A percentile compares a stretch with the other conserved stretches of the same genome.
These are phyloP conservation scores for Euglossa dilemma DNA, from an alignment of 1,140 invertebrate species.

Conservation along the genomic window DNA sequence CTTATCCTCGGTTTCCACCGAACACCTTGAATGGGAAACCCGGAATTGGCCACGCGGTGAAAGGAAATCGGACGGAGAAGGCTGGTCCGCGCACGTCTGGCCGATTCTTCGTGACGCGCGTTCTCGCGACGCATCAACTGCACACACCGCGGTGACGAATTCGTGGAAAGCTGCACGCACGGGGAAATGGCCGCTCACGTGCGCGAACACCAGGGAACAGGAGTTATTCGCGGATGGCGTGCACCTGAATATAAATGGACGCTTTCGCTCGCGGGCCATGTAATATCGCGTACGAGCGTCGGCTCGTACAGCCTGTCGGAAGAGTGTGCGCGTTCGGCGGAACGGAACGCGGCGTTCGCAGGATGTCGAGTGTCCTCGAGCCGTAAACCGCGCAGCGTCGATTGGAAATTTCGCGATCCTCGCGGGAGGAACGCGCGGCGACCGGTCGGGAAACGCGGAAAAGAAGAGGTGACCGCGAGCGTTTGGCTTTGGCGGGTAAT, in stretches of 20 bases:
- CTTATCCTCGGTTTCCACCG: not conserved
- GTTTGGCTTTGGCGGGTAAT: conserved; percentile 4
- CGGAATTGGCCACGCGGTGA: not conserved
- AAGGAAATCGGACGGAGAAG: too few relatives aligned
- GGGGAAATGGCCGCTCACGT: conserved; percentile 14
- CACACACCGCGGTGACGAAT: not conserved
- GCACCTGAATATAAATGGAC: conserved; percentile 58
- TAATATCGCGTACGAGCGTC: conserved; percentile 68
- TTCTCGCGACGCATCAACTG: not conserved
- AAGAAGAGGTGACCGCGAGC: conserved; percentile 14
- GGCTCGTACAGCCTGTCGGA: conserved; percentile 46
- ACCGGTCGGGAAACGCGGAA: not conserved
- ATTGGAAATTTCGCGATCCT: not conserved
- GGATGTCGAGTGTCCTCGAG: too few relatives aligned
- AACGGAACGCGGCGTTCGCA: too few relatives aligned
- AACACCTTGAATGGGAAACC: conserved; percentile 10
- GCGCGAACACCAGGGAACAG: conserved; percentile 8
- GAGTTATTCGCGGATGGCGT: conserved; percentile 34
- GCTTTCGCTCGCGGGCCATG: conserved; percentile 28
- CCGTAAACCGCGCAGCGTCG: too few relatives aligned
- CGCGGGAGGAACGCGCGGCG: not conserved
- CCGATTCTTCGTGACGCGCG: too few relatives aligned
- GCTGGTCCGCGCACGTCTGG: too few relatives aligned
- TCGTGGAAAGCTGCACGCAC: conserved; percentile 9
- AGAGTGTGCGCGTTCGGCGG: not conserved